phyloP scores from a whole-genome alignment of 2,797 vertebrate species.

The Acanthis flammea region DNA sequence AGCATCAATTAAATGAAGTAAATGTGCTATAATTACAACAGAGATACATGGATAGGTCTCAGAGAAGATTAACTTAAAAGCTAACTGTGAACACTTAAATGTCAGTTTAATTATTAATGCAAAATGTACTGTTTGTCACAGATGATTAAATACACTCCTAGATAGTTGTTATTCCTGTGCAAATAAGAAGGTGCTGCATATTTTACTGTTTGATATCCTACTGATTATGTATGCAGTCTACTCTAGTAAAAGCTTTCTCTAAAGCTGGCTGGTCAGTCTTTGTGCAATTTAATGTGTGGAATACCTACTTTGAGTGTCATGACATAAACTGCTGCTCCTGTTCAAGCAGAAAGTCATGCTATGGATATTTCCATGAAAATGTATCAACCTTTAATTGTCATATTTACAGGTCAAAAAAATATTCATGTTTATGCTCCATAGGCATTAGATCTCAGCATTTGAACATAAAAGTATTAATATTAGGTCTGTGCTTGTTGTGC shows the following conservation, averaged over 20 bases:
- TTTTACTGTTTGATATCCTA: background rate
- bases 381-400: background rate
- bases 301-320: background rate
- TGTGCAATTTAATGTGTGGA: background rate
- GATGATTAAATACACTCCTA: conserved; percentile 1
- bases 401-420: background rate
- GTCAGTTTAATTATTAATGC: conserved; percentile 40
- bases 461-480: background rate
- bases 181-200: background rate
- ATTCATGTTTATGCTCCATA: background rate
- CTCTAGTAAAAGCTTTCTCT: background rate
- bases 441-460: background rate
- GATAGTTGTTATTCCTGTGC: background rate
- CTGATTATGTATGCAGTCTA: background rate
- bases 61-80: conserved; percentile 36
- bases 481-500: background rate
- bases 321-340: background rate
- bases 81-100: conserved; percentile 35
- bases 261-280: background rate
- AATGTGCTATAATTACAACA: conserved; percentile 43
- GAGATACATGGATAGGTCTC: background rate
- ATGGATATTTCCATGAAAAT: background rate
- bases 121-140: conserved; percentile 11
- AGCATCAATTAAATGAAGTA: conserved; percentile 38
- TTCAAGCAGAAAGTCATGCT: background rate